Conservation (phyloP, 2,113 vertebrate genomes). For the Perca schrenkii region DNA sequence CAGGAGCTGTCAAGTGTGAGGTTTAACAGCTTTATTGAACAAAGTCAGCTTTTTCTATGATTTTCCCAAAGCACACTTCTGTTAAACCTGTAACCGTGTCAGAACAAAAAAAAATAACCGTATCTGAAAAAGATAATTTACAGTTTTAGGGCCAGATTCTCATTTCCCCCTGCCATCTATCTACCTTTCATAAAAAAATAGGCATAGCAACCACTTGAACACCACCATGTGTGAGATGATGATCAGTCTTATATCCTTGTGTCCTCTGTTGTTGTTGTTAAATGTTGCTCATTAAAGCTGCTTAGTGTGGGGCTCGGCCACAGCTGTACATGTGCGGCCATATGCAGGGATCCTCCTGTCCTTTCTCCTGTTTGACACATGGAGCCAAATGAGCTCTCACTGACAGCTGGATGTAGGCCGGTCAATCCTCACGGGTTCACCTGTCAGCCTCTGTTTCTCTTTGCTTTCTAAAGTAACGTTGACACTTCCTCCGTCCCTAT, state of each 20-base stretch:
- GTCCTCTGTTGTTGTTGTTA: conserved; percentile 73
- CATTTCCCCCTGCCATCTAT: background rate
- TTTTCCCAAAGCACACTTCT: background rate
- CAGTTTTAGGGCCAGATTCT: background rate
- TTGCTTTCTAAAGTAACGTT: conserved; percentile 75
- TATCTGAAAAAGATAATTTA: background rate
- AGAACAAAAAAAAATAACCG: background rate
- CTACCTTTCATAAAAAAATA: background rate
- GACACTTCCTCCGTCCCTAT: conserved; percentile 77
- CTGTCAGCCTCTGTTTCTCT: conserved; percentile 84
- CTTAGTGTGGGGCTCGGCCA: conserved; percentile 69
- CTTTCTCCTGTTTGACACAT: conserved; percentile 76
- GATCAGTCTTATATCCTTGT: conserved; percentile 68
- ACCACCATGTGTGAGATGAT: conserved; percentile 52
- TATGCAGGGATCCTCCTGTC: conserved; percentile 65
- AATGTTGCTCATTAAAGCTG: conserved; percentile 77
- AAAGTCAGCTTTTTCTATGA: conserved; percentile 4
- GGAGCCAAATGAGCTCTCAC: conserved; percentile 80
- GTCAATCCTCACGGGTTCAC: conserved; percentile 84
- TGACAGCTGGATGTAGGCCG: conserved; percentile 83
- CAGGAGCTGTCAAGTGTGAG: conserved; percentile 13
- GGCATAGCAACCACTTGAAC: conserved; percentile 40
- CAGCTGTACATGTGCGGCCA: conserved; percentile 68
- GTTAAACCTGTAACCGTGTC: background rate
- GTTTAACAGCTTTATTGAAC: conserved; percentile 19